Conservation (phyloP, 2,797 vertebrate genomes). For the Aphelocoma californica region DNA sequence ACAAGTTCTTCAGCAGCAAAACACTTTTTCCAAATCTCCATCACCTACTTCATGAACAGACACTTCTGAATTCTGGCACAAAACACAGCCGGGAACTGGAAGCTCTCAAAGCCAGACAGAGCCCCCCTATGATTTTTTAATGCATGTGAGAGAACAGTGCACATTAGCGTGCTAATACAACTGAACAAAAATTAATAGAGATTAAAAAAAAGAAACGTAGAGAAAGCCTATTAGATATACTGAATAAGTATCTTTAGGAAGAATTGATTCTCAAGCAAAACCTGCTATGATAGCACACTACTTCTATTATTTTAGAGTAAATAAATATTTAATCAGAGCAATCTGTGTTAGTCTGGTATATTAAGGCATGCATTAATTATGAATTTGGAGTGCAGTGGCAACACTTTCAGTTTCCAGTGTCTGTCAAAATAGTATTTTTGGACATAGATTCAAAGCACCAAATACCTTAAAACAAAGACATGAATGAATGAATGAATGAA, state of each 20-base stretch:
- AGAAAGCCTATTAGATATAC: neutral
- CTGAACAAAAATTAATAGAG: neutral
- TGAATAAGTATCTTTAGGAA: neutral
- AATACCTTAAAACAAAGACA: neutral
- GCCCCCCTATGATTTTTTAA: neutral
- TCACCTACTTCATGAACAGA: neutral
- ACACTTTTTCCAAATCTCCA: neutral
- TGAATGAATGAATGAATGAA: neutral
- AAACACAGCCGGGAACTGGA: neutral
- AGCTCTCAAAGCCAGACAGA: neutral
- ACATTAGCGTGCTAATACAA: neutral
- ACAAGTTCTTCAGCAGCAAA: neutral
- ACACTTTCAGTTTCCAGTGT: neutral
- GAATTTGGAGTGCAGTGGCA: neutral
- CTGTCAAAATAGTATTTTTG: neutral
- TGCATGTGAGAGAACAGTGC: rapidly evolving
- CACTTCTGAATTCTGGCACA: neutral
- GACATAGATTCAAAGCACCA: neutral
- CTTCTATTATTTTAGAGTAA: neutral
- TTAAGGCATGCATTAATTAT: slow-evolving; percentile 1
- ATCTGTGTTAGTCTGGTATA: slow-evolving; percentile 60
- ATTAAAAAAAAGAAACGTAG: neutral
- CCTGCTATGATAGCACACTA: neutral
- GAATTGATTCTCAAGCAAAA: neutral
- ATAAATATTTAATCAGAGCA: slow-evolving; percentile 36